These are phyloP conservation scores for Parnassius apollo DNA, from an alignment of 2,888 invertebrate species.

Conservation along the genomic window DNA sequence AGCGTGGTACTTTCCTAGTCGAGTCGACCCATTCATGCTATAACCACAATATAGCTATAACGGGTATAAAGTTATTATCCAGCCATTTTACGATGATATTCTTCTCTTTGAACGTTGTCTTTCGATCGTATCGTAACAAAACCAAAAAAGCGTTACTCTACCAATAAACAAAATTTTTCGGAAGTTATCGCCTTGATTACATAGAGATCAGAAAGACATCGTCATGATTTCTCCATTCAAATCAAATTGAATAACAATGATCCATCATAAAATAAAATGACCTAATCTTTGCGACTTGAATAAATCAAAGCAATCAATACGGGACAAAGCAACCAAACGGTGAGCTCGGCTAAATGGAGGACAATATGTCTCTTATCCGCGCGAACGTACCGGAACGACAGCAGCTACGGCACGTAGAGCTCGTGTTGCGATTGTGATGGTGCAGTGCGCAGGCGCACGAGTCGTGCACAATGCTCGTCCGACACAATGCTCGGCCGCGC, in stretches of 20 bases:
- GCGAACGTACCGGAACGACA: neutral
- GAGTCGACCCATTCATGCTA: too few species aligned
- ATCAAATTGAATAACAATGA: neutral
- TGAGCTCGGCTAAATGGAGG: neutral
- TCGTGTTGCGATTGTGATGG: neutral
- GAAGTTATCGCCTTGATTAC: too few species aligned
- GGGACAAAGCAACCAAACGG: neutral
- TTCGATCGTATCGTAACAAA: too few species aligned
- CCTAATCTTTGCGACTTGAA: neutral
- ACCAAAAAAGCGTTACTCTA: too few species aligned
- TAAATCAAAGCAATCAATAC: slow-evolving; percentile 3
- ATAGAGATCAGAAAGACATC: too few species aligned
- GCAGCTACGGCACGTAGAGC: neutral
- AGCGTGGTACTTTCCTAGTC: too few species aligned
- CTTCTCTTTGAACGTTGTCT: too few species aligned
- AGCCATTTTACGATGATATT: too few species aligned
- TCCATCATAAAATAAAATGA: neutral
- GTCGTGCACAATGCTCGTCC: neutral
- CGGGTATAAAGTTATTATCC: too few species aligned
- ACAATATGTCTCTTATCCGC: neutral
- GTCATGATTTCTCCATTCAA: too few species aligned
- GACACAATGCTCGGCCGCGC: slow-evolving; percentile 6
- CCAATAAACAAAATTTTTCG: too few species aligned
- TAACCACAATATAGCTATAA: too few species aligned
- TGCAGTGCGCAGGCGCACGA: neutral